phyloP scores from a whole-genome alignment of 1,140 invertebrate genomes.

The Pogonus chalceus region DNA sequence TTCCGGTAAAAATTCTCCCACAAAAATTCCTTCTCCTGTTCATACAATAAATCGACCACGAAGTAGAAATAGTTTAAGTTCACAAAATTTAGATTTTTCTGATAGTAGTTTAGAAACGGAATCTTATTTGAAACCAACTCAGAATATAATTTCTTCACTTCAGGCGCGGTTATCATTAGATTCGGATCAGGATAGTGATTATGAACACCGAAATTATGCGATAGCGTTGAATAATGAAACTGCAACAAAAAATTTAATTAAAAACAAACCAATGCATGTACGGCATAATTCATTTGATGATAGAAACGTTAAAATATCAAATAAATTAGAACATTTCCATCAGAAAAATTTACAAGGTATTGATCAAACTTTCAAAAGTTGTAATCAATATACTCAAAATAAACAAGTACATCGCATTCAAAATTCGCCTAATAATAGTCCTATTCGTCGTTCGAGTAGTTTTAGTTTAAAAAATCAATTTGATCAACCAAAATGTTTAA shows the following conservation, averaged over 20 bases:
- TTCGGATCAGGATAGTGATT: slow-evolving; percentile 28
- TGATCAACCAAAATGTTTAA: slow-evolving; percentile 19
- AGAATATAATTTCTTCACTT: slow-evolving; percentile 54
- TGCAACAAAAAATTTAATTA: slow-evolving; percentile 27
- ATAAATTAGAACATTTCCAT: slow-evolving; percentile 35
- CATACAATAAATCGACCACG: slow-evolving; percentile 40
- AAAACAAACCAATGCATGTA: slow-evolving; percentile 31
- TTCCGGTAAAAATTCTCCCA: slow-evolving; percentile 33
- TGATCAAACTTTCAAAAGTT: slow-evolving; percentile 29
- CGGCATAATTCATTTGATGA: slow-evolving; percentile 43
- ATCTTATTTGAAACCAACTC: slow-evolving; percentile 53
- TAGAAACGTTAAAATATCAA: slow-evolving; percentile 28
- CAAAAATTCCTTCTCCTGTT: slow-evolving; percentile 51
- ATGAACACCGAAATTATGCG: slow-evolving; percentile 23
- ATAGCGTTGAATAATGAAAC: slow-evolving; percentile 31
- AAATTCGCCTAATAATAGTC: slow-evolving; percentile 33
- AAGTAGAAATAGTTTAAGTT: slow-evolving; percentile 37
- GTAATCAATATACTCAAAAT: slow-evolving; percentile 28
- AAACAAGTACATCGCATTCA: slow-evolving; percentile 26
- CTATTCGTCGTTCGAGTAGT: slow-evolving; percentile 32
- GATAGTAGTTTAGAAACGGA: slow-evolving; percentile 48
- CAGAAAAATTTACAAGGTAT: slow-evolving; percentile 32
- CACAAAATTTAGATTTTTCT: slow-evolving; percentile 26
- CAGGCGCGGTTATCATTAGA: slow-evolving; percentile 42
- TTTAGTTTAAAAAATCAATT: slow-evolving; percentile 30